A percentile compares a stretch with the other conserved stretches of the same genome.
Evolutionary conservation across 1,140 invertebrate genomes (phyloP).

Genomic region (Gyrodactylus salaris): DNA sequence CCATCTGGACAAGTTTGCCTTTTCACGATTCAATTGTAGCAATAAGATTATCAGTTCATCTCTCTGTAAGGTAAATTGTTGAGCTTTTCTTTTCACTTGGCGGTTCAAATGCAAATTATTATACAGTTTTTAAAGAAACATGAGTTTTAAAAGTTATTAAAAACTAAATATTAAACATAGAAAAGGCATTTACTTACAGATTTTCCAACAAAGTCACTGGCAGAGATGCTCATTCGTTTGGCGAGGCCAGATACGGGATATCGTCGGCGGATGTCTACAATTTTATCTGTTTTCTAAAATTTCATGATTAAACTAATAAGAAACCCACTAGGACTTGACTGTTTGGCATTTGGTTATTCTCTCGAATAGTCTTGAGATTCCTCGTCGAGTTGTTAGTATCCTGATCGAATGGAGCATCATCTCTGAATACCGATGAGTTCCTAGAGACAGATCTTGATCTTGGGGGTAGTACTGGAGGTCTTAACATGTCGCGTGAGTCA

Average conservation of each 20-base stretch:
- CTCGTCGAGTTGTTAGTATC: not conserved
- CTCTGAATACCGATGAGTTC: not conserved
- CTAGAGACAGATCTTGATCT: not conserved
- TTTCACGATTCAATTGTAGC: not conserved
- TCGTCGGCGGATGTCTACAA: not conserved
- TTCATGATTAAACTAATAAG: not conserved
- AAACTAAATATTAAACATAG: no score
- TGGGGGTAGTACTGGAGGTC: not conserved
- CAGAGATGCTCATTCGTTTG: constrained; percentile 3
- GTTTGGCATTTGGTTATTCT: not conserved
- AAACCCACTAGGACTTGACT: not conserved
- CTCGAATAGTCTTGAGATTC: not conserved
- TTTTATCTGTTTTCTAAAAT: not conserved
- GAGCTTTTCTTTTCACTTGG: no score
- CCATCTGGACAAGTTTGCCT: not conserved
- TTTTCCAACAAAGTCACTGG: not conserved
- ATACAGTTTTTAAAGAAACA: no score
- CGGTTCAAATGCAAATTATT: no score
- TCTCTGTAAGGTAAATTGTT: not conserved
- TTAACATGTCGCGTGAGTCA: not conserved
- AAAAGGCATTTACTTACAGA: no score
- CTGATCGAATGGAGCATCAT: not conserved
- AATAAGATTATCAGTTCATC: not conserved
- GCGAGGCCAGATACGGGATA: constrained; percentile 2
- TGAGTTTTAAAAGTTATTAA: no score